Evolutionary conservation across 2,113 vertebrate genomes (phyloP).

Genomic region (Percina caprodes): DNA sequence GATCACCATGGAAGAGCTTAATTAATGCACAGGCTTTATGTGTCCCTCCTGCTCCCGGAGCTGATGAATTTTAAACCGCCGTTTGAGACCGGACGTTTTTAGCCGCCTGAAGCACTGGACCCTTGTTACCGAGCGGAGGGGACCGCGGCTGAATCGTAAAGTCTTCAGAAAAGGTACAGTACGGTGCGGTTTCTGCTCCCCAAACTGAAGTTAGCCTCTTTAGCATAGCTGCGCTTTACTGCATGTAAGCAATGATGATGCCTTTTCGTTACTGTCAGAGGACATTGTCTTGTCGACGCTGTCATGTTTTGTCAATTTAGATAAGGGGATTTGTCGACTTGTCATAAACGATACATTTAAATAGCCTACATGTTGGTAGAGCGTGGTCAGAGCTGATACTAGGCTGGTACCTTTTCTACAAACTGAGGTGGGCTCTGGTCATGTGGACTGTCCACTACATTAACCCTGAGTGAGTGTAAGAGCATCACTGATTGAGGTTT

Average conservation of each 20-base stretch:
- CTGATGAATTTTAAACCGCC: constrained; percentile 67
- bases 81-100: constrained; percentile 64
- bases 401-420: constrained; percentile 11
- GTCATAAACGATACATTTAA: constrained; percentile 24
- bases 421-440: constrained; percentile 37
- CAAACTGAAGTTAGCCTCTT: constrained; percentile 72
- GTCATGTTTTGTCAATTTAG: constrained; percentile 25
- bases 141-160: constrained; percentile 60
- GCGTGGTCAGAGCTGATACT: constrained; percentile 11
- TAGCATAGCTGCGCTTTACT: constrained; percentile 70
- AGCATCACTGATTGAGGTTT: constrained; percentile 42
- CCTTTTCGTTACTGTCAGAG: constrained; percentile 37
- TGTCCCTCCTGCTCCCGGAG: constrained; percentile 61
- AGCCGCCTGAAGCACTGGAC: constrained; percentile 59
- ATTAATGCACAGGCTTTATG: constrained; percentile 69
- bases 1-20: constrained; percentile 77
- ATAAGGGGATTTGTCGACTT: constrained; percentile 23
- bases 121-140: constrained; percentile 65
- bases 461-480: constrained; percentile 43
- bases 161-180: constrained; percentile 80
- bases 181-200: constrained; percentile 44
- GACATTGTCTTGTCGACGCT: constrained; percentile 58
- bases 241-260: constrained; percentile 32
- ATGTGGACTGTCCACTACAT: constrained; percentile 62
- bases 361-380: neutral